phyloP scores from a whole-genome alignment of 2,888 invertebrate species.

The Caenorhabditis panamensis region DNA sequence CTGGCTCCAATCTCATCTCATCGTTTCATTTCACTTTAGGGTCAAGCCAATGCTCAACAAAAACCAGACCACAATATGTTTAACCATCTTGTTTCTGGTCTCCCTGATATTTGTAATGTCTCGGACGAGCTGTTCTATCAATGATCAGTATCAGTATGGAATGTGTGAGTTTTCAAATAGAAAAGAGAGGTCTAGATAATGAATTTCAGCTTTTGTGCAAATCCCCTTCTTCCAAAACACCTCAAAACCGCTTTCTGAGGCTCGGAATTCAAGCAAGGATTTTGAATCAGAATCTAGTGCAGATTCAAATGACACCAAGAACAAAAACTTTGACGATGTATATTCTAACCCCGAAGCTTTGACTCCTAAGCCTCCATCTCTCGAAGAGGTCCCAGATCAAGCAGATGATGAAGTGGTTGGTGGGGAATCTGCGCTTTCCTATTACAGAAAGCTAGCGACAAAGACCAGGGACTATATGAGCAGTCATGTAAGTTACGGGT shows the following conservation, averaged over 20 bases:
- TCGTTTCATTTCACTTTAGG: too few species aligned
- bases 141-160: slow-evolving; percentile 40
- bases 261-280: background rate
- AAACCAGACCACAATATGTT: slow-evolving; percentile 26
- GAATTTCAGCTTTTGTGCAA: slow-evolving; percentile 42
- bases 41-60: slow-evolving; percentile 42
- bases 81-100: slow-evolving; percentile 21
- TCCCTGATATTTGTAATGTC: slow-evolving; percentile 29
- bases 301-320: too few species aligned
- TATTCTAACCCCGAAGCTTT: background rate
- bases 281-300: background rate
- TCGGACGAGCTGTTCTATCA: slow-evolving; percentile 1
- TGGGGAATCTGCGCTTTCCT: slow-evolving; percentile 26
- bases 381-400: slow-evolving; percentile 28
- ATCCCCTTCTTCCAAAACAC: slow-evolving; percentile 18
- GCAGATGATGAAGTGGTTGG: slow-evolving; percentile 44
- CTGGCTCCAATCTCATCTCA: too few species aligned
- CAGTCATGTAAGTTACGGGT: slow-evolving; percentile 24
- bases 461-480: slow-evolving; percentile 17
- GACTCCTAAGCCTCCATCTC: background rate
- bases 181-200: background rate
- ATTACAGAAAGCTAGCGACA: slow-evolving; percentile 26
- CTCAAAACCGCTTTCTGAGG: background rate
- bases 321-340: background rate
- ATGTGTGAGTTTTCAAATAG: slow-evolving; percentile 29